Evolutionary conservation across 2,888 invertebrate genomes (phyloP), one percentile per base, ranked within the genome.

Genomic region (Drosophila koepferae): DNA sequence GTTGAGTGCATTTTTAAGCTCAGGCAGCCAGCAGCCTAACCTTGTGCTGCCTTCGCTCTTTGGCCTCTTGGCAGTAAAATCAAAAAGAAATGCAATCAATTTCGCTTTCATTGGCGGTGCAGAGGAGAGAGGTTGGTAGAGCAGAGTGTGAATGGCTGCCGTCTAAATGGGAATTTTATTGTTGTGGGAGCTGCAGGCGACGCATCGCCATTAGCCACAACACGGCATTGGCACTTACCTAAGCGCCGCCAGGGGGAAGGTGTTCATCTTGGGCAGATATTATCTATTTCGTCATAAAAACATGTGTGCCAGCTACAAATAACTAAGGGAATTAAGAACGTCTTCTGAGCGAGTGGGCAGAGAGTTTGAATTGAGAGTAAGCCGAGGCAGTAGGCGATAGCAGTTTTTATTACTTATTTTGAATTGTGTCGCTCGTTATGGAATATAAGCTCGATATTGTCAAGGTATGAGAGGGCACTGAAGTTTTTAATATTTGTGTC

Each of bases 1-100:
- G 55, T 83, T 80, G 83, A 87, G 91, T 91, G 89, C 87, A 83
- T 76, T 90, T 81, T 77, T 67, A 77, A 79, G 78, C 79, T 60
- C 63, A 62, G 63, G 36, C 18, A 23, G 44, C 20, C 12, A 20
- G 2, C 44, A 20, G 16, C 23, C 53, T 43, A 16, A 3, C 38
- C 9, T 7, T 4, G 5, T 31, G 7, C 9, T 6, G 2, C 23
- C 16, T 20, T 10, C 16, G 8, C 10, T 4, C 31, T 18, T 16
- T n/a, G 9, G 18, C 43, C 12, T 49, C 28, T 31, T 46, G 74
- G 79, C 80, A 76, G 82, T 91, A 90, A 90, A 90, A 91, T 91
- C 91, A 89, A 84, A 90, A 91, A 89, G 90, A 82, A 86, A 81
- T 84, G 82, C 82, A 91, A 90, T 86, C 90, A 86, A 86, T 86